Conservation (phyloP, 2,113 vertebrate genomes). For the Cryptotis parvus region DNA sequence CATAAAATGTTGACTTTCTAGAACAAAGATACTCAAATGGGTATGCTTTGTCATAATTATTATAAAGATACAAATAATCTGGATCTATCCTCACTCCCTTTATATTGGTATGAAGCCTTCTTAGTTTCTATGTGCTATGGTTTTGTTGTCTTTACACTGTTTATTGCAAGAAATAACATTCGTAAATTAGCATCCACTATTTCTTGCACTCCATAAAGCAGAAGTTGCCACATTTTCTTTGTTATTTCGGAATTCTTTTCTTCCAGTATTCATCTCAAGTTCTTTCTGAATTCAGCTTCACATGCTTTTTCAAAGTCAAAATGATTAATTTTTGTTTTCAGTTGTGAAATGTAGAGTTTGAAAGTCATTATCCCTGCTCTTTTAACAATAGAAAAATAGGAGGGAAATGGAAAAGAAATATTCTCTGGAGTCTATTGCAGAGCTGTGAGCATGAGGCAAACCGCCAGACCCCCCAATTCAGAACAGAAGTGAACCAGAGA, state of each 20-base stretch:
- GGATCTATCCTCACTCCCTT: background rate
- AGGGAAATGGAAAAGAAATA: background rate
- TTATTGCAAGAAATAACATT: background rate
- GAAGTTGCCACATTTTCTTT: background rate
- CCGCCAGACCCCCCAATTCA: background rate
- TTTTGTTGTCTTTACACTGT: no score
- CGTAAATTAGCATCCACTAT: background rate
- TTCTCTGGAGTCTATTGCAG: background rate
- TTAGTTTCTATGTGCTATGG: background rate
- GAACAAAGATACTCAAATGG: background rate
- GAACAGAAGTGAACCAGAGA: background rate
- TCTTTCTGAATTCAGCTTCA: background rate
- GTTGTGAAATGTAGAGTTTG: background rate
- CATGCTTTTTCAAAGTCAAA: background rate
- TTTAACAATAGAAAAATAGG: background rate
- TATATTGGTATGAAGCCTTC: background rate
- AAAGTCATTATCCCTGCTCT: background rate
- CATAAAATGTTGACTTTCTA: background rate
- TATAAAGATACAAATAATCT: background rate
- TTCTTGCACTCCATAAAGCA: background rate
- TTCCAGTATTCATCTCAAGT: background rate
- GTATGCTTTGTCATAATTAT: no score
- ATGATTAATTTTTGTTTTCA: background rate
- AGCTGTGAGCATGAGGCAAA: background rate
- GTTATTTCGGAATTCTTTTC: background rate